Evolutionary conservation across 2,888 invertebrate genomes (phyloP), one percentile per base, ranked within the genome.

Genomic region (Linnaemya vulpina): DNA sequence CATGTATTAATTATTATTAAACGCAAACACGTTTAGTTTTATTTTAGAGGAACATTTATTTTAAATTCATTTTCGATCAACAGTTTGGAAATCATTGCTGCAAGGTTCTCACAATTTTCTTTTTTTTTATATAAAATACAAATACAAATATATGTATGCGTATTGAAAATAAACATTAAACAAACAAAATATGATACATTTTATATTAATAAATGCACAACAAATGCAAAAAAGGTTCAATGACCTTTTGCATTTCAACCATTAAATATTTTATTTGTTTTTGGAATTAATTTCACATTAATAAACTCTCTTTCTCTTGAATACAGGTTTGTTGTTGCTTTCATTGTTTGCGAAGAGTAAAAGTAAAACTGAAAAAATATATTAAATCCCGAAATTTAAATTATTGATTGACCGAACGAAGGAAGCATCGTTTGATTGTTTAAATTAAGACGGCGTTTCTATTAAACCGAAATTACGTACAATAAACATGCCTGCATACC

Each of bases 271-370:
- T 78, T 43, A 71, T 78, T 78, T 71, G 62, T 43, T 63, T 78
- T 46, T 43, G 51, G 53, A 78, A 71, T 78, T 78, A 63, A 63
- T 35, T 71, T 62, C 62, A 78, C 53, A 53, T 70, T 46, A 63
- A 63, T 60, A 77, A 70, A 63, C 62, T 62, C 78, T 78, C 70
- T 77, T 77, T 78, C 78, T 70, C 53, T 53, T 51, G n/a, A 43
- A 62, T n/a, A 40, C 20, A 70, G 40, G 58, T 76, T 62, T 46
- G 20, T 70, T 70, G 60, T 70, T 78, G 77, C 51, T 70, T 68
- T 70, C 38, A 68, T 60, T 78, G 62, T 70, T 78, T 78, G 30
- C 53, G 63, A 78, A 78, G 78, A 78, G 78, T 78, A 78, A 78
- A 78, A 78, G 78, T 78, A 63, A 78, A 78, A 70, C 40, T 68